Percentiles rank a stretch among this genome's conserved stretches.
Evolutionary conservation across 2,888 invertebrate genomes (phyloP).

Genomic region (Eupithecia dodoneata): DNA sequence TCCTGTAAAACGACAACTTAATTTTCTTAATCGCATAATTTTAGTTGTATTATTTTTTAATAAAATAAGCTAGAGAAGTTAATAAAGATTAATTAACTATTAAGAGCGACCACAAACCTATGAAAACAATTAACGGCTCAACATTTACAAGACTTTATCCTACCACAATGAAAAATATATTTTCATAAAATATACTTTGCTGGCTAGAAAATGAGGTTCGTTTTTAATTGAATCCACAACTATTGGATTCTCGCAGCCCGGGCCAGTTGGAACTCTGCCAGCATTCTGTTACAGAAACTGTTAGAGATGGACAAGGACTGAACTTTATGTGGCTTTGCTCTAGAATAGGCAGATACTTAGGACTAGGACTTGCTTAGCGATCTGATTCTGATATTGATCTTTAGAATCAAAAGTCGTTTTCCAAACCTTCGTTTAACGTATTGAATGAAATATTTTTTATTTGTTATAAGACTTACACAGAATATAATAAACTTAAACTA

Average conservation of each 20-base stretch:
- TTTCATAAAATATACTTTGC: neutral
- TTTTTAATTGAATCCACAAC: slow-evolving; percentile 26
- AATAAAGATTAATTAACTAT: neutral
- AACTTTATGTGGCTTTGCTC: slow-evolving; percentile 6
- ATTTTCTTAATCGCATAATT: neutral
- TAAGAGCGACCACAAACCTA: neutral
- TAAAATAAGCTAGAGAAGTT: neutral
- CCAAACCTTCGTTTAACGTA: neutral
- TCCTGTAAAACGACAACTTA: neutral
- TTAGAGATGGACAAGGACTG: slow-evolving; percentile 25
- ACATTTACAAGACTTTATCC: neutral
- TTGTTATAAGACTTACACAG: no score
- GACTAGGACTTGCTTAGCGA: neutral
- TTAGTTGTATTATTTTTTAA: neutral
- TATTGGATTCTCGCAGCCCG: slow-evolving; percentile 21
- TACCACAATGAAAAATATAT: neutral
- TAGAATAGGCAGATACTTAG: neutral
- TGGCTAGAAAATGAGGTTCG: slow-evolving; percentile 15
- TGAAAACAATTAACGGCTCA: neutral
- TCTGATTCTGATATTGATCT: neutral
- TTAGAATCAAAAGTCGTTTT: neutral
- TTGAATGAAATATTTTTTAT: no score
- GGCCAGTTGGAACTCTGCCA: slow-evolving; percentile 42
- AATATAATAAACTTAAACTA: no score
- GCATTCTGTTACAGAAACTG: slow-evolving; percentile 29